Evolutionary conservation across 2,113 vertebrate genomes (phyloP).

Genomic region (Emydocephalus ijimae): DNA sequence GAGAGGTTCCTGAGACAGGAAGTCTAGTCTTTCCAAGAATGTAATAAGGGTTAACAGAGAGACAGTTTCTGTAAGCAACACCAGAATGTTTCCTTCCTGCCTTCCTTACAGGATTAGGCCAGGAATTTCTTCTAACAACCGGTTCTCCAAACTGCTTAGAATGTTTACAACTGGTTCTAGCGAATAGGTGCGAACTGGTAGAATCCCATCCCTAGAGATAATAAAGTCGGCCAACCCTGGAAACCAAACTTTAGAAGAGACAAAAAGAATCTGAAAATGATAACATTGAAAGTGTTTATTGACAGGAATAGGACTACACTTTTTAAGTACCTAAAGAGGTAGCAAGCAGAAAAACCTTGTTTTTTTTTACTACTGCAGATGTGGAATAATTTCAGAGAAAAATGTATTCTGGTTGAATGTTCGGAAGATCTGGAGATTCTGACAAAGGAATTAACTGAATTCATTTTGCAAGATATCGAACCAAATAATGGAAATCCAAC

Average conservation of each 20-base stretch:
- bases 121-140: too few species aligned
- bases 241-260: background rate
- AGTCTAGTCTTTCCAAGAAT: too few species aligned
- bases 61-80: too few species aligned
- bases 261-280: background rate
- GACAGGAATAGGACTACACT: background rate
- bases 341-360: background rate
- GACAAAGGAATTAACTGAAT: background rate
- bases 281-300: background rate
- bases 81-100: too few species aligned
- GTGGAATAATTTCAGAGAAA: background rate
- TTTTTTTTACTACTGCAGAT: background rate
- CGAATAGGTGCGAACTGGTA: too few species aligned
- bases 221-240: background rate
- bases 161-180: too few species aligned
- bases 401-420: background rate
- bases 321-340: background rate
- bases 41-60: too few species aligned
- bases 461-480: background rate
- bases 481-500: background rate
- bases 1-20: too few species aligned
- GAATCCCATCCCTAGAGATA: too few species aligned
- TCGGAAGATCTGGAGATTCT: background rate
- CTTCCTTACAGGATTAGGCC: too few species aligned
- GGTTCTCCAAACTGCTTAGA: too few species aligned